A percentile compares a stretch with the other conserved stretches of the same genome.
Evolutionary conservation across 2,888 invertebrate species (phyloP).

Genomic region (Ichneumoninae sp.): DNA sequence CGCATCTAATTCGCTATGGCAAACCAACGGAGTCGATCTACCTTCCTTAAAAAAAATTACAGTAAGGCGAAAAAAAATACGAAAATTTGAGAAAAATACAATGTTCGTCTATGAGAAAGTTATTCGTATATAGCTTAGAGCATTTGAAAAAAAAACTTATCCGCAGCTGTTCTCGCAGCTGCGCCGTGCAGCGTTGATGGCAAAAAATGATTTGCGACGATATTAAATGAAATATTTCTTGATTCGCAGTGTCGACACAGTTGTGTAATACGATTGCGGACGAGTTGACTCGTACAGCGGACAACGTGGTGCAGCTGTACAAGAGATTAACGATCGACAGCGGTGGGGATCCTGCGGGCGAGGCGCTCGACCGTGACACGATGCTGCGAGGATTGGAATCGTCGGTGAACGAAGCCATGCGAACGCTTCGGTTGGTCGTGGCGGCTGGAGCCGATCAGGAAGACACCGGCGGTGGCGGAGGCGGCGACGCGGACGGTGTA

Average conservation of each 20-base stretch:
- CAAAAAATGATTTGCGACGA: neutral
- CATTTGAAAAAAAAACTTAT: neutral
- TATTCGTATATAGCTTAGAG: neutral
- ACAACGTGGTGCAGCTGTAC: slow-evolving; percentile 90
- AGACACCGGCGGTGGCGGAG: slow-evolving; percentile 62
- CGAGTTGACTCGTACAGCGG: slow-evolving; percentile 88
- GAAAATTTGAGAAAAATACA: neutral
- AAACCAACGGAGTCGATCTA: neutral
- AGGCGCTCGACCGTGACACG: slow-evolving; percentile 82
- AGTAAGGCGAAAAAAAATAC: too few relatives aligned
- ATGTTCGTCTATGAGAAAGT: slow-evolving; percentile 10
- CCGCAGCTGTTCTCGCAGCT: neutral
- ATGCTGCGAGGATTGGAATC: slow-evolving; percentile 84
- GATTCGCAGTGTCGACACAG: slow-evolving; percentile 86
- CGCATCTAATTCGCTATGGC: neutral
- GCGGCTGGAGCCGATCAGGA: slow-evolving; percentile 74
- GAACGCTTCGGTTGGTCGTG: slow-evolving; percentile 81
- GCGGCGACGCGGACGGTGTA: slow-evolving; percentile 76
- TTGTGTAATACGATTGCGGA: slow-evolving; percentile 87
- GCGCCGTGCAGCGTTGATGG: neutral
- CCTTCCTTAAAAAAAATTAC: neutral
- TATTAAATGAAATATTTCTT: slow-evolving; percentile 37
- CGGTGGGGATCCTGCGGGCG: slow-evolving; percentile 78
- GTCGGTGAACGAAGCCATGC: slow-evolving; percentile 83
- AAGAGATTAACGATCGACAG: slow-evolving; percentile 87